Base-by-base conservation (phyloP, 2,113 vertebrate genomes). In the Onychorhynchus coronatus region DNA sequence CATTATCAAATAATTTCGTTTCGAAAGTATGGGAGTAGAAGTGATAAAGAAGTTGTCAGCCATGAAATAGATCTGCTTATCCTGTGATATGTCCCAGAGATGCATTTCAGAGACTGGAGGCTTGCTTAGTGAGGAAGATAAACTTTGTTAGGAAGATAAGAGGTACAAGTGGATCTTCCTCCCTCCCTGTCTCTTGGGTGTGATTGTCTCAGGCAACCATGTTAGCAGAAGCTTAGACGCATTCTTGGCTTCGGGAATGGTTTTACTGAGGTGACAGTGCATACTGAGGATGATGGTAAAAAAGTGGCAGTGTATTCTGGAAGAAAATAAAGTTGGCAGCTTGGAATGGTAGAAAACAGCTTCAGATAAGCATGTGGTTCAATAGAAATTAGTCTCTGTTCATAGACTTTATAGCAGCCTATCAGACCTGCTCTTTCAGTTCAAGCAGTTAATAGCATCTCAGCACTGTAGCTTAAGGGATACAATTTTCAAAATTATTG, bases 401-500 rank as follows among this genome's bases (percentile, higher is more conserved):
- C 91, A 80, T 85, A 90, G 96, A 96, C 81, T 95, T 96, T 73
- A 95, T 30, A 37, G 85, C 92, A 97, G 93, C 97, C 79, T 88
- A 96, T 97, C 96, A 95, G 91, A 97, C 39, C 96, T 94, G 72
- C 94, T 93, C 92, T 96, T 95, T 94, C 94, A 95, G 97, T 97
- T 97, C 96, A 96, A 96, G 97, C 97, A 97, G 95, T 98, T 97
- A 98, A 98, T 98, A 97, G 98, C 96, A 97, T 88, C 96, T 97
- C 97, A 96, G 95, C 88, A 68, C 88, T 96, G 96, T 84, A 97
- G 97, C 97, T 98, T 98, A 98, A 98, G 96, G 97, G 96, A 98
- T 98, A 97, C 94, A 93, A 95, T 97, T 98, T 98, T 98, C 97
- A 98, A 98, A 98, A 97, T 98, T 98, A 98, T 98, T 97, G 97